Evolutionary conservation across 1,140 invertebrate genomes (phyloP), one percentile per base, ranked within the genome.

Genomic region (Diachasma alloeum): DNA sequence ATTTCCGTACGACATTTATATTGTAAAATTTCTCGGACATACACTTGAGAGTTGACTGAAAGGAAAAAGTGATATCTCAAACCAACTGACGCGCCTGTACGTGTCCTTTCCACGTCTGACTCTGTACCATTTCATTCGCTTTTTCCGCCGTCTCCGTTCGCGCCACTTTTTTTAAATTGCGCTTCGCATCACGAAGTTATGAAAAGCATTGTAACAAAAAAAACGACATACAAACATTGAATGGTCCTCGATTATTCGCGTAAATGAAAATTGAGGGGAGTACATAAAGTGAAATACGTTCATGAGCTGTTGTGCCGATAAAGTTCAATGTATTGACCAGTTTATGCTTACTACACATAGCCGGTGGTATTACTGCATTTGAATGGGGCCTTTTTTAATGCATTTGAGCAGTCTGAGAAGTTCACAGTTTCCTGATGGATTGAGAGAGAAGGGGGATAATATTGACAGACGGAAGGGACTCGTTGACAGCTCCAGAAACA

Each of bases 161-260:
- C 31, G 24, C 48, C 48, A 0, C 48, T 17, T n/a, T 44, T 59
- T 59, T 22, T 59, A 19, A 4, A 24, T 19, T 63, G 5, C 11
- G n/a, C 15, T 68, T 31, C 68, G 24, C 68, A 36, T 76, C 74
- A 76, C 46, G n/a, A 76, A 76, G 67, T 76, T 71, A 68, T 63
- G 48, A 48, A 76, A 75, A 76, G 66, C 74, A 70, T 63, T 37
- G 37, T 26, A 37, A 37, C n/a, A 39, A 31, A 31, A 56, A 42
- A 63, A 42, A 56, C 22, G 3, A 19, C 15, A 19, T 72, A 66
- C 63, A 36, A 36, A 53, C 70, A 37, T 36, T 63, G 56, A 74
- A 75, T 56, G 59, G 19, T 42, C 37, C 4, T 44, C 46, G 74
- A 53, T 26, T 31, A 75, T 75, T 63, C 53, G 26, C 13, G 37